Evolutionary conservation across 37 sponge, comb jelly and placozoan genomes (phyloP).

Genomic region (Chondrosia reniformis): DNA sequence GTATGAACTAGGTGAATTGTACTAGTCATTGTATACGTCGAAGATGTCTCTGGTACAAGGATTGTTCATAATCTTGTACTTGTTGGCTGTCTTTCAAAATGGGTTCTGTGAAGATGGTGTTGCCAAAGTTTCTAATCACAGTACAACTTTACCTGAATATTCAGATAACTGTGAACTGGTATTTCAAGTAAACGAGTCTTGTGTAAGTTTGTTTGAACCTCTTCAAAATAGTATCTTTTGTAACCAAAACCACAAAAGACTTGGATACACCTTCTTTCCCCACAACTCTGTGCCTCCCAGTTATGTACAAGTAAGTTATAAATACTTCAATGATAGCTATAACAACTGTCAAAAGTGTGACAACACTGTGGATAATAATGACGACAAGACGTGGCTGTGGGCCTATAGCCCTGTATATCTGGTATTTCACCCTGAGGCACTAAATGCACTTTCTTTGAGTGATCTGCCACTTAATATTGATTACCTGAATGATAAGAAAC

Average conservation of each 20-base stretch:
- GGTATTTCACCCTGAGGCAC: slow-evolving; percentile 11
- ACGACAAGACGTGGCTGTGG: slow-evolving; percentile 3
- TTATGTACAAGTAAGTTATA: slow-evolving; percentile 8
- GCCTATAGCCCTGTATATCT: slow-evolving; percentile 10
- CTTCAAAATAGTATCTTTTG: too few relatives aligned
- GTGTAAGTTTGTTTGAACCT: too few relatives aligned
- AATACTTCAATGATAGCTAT: not conserved
- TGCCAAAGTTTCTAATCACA: too few relatives aligned
- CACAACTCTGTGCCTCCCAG: not conserved
- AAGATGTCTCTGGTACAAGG: too few relatives aligned
- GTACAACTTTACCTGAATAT: too few relatives aligned
- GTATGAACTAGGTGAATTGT: too few relatives aligned
- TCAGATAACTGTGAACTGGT: too few relatives aligned
- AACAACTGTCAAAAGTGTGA: not conserved
- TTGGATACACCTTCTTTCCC: slow-evolving; percentile 1
- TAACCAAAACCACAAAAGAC: not conserved
- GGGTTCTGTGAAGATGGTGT: too few relatives aligned
- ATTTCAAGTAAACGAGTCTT: too few relatives aligned
- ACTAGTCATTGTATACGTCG: too few relatives aligned
- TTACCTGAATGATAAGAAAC: not conserved
- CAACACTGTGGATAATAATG: not conserved
- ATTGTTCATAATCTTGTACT: too few relatives aligned
- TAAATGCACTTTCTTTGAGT: not conserved
- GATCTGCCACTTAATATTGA: not conserved
- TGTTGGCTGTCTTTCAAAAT: too few relatives aligned